phyloP scores from a whole-genome alignment of 2,797 vertebrate species.

The Chelon auratus region DNA sequence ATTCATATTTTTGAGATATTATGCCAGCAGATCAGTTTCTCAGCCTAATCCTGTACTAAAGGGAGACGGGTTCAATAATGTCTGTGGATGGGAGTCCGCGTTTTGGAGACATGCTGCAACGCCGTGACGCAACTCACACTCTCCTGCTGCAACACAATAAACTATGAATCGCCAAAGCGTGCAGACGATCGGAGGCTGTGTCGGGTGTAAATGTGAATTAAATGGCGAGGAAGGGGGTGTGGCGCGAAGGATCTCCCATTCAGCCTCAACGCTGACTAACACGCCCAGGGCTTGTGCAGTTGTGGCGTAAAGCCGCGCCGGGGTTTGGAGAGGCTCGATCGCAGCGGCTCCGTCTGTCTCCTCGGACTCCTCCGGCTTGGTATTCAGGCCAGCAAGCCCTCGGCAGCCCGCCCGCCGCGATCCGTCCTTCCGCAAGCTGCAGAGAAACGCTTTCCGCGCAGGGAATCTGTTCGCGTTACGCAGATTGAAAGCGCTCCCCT shows the following conservation, averaged over 20 bases:
- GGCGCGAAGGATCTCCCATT: slow-evolving; percentile 54
- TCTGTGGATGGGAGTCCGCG: slow-evolving; percentile 54
- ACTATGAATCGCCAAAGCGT: slow-evolving; percentile 49
- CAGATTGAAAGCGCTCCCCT: slow-evolving; percentile 22
- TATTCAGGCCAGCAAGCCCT: slow-evolving; percentile 25
- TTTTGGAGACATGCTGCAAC: slow-evolving; percentile 53
- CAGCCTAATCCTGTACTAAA: neutral
- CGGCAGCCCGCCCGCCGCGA: slow-evolving; percentile 27
- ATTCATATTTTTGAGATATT: fast-evolving
- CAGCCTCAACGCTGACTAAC: slow-evolving; percentile 60
- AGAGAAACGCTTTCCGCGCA: slow-evolving; percentile 38
- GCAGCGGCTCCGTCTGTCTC: slow-evolving; percentile 15
- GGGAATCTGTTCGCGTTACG: slow-evolving; percentile 43
- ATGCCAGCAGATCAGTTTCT: neutral
- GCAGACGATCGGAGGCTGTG: slow-evolving; percentile 24
- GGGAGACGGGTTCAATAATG: too few species aligned
- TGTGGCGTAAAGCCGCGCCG: slow-evolving; percentile 21
- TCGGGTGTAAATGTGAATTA: slow-evolving; percentile 20
- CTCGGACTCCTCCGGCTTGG: slow-evolving; percentile 31
- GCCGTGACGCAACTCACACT: slow-evolving; percentile 73
- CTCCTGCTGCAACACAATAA: slow-evolving; percentile 66
- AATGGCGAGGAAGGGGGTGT: slow-evolving; percentile 56
- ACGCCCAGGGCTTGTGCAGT: slow-evolving; percentile 54
- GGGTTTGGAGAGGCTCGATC: slow-evolving; percentile 39
- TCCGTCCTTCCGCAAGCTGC: slow-evolving; percentile 50